These are phyloP conservation scores for Etheostoma perlongum DNA, from an alignment of 2,797 vertebrate species.

Conservation along the genomic window DNA sequence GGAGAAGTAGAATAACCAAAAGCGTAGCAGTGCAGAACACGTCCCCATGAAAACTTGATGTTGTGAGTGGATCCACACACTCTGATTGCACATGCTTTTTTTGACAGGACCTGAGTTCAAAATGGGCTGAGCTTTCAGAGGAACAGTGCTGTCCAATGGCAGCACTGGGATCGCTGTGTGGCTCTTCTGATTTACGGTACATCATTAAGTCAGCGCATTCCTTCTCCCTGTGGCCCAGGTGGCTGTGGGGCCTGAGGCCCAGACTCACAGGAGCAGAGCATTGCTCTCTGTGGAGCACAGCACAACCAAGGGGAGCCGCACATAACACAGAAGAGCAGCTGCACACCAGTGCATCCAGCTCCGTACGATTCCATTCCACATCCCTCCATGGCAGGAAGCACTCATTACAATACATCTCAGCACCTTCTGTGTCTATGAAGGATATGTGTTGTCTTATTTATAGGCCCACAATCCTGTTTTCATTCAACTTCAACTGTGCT, in stretches of 20 bases:
- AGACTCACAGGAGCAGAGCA: conserved; percentile 68
- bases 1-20: conserved; percentile 60
- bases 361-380: conserved; percentile 54
- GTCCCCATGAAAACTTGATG: conserved; percentile 41
- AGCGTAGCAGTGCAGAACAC: conserved; percentile 41
- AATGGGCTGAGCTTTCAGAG: conserved; percentile 75
- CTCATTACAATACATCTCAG: conserved; percentile 73
- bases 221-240: conserved; percentile 82
- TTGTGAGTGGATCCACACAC: conserved; percentile 63
- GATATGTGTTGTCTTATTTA: conserved; percentile 67
- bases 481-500: conserved; percentile 48
- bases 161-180: conserved; percentile 69
- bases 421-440: conserved; percentile 67
- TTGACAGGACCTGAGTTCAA: conserved; percentile 56
- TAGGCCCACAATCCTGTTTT: conserved; percentile 63
- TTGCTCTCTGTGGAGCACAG: conserved; percentile 68
- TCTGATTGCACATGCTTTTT: conserved; percentile 65
- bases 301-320: conserved; percentile 57
- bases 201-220: conserved; percentile 86
- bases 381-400: conserved; percentile 74
- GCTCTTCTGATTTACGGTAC: conserved; percentile 84
- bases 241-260: conserved; percentile 80
- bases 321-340: conserved; percentile 65
- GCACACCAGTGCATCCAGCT: conserved; percentile 64
- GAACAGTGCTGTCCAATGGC: conserved; percentile 75